Conservation (phyloP, 1,140 invertebrate genomes). For the Drosophila nasuta region DNA sequence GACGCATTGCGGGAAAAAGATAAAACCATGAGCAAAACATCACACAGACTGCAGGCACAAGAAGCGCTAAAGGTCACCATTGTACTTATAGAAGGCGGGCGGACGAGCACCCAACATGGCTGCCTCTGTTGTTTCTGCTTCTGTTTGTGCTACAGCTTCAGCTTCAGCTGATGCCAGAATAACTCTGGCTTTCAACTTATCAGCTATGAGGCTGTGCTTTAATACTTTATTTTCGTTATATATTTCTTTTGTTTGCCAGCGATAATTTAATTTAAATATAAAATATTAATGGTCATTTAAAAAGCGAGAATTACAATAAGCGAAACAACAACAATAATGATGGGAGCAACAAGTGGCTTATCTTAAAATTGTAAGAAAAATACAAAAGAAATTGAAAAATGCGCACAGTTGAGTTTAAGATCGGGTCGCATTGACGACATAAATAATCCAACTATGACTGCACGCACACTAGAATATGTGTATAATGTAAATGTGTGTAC, state of each 20-base stretch:
- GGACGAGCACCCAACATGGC: conserved; percentile 1
- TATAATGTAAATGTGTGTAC: not conserved
- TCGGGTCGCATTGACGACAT: conserved; percentile 52
- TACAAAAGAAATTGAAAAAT: conserved; percentile 54
- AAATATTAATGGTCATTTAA: conserved; percentile 60
- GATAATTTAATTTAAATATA: conserved; percentile 66
- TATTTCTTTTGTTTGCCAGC: conserved; percentile 49
- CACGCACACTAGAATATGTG: conserved; percentile 2
- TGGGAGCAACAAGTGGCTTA: conserved; percentile 40
- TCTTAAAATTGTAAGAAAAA: conserved; percentile 37
- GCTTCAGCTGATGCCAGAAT: not conserved
- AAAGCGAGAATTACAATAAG: conserved; percentile 35
- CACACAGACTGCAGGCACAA: conserved; percentile 20
- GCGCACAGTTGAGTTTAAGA: conserved; percentile 38
- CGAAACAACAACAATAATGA: conserved; percentile 23
- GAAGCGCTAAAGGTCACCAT: conserved; percentile 37
- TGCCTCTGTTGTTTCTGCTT: not conserved
- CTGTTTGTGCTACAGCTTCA: not conserved
- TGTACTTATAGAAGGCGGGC: not conserved
- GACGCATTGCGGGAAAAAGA: conserved; percentile 59
- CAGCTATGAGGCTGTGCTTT: conserved; percentile 50
- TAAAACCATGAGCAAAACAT: conserved; percentile 46
- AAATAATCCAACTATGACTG: conserved; percentile 50
- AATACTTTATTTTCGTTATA: conserved; percentile 11
- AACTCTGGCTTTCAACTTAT: conserved; percentile 44